Conservation (phyloP, 2,113 vertebrate genomes). For the Channa maculata region DNA sequence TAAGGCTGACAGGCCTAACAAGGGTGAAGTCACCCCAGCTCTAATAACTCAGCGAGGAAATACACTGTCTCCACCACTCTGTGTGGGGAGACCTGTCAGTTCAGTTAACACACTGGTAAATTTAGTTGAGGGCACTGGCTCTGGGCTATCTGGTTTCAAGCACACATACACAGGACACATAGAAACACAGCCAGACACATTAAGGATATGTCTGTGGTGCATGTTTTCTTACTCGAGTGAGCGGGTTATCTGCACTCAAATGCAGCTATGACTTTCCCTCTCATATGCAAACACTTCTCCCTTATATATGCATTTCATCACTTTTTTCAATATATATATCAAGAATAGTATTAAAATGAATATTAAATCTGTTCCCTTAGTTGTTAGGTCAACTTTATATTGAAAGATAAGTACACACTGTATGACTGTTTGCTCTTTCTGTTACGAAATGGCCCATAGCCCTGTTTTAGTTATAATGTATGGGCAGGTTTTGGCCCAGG, state of each 20-base stretch:
- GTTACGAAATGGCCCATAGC: constrained; percentile 21
- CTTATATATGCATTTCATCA: not conserved
- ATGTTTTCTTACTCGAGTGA: constrained; percentile 51
- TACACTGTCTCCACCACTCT: constrained; percentile 73
- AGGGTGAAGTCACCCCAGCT: constrained; percentile 79
- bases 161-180: constrained; percentile 47
- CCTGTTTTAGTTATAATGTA: constrained; percentile 20
- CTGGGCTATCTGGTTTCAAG: constrained; percentile 76
- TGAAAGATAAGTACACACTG: not conserved
- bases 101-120: constrained; percentile 81
- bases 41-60: constrained; percentile 80
- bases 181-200: constrained; percentile 51
- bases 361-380: constrained; percentile 7
- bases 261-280: not conserved
- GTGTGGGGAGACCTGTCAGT: constrained; percentile 71
- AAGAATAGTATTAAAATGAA: too few relatives aligned
- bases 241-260: constrained; percentile 42
- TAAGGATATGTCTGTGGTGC: constrained; percentile 45
- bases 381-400: constrained; percentile 11
- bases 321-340: too few relatives aligned
- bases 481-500: constrained; percentile 23
- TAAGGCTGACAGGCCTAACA: constrained; percentile 79
- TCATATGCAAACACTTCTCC: not conserved
- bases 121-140: constrained; percentile 78
- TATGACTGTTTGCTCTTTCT: constrained; percentile 8